Evolutionary conservation across 2,797 vertebrate genomes (phyloP), one percentile per base, ranked within the genome.

Genomic region (Halcyon badia): DNA sequence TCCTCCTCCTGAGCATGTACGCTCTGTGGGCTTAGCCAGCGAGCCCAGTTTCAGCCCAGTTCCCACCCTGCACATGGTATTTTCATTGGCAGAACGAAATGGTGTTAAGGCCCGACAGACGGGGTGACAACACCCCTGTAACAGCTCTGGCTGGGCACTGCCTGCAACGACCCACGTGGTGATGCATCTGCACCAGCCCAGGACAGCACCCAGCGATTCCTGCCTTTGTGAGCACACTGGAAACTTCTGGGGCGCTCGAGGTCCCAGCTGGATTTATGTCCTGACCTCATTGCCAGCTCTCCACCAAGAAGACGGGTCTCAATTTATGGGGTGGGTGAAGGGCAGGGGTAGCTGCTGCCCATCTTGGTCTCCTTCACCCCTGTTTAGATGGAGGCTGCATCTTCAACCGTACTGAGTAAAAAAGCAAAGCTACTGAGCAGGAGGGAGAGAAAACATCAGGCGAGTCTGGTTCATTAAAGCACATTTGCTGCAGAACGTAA

Each of bases 151-250:
- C 22, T 39, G 30, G 83, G 46, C 35, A 61, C 79, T 21, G 58
- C 19, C 65, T 2, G 1, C 5, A 10, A 12, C 1, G 26, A n/a
- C 60, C 16, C 3, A 6, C 2, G 4, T 1, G 7, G 39, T 0
- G 19, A 39, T 21, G 35, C 14, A 21, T 17, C n/a, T 14, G 60
- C 41, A 60, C 3, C 31, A 4, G 15, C 11, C 0, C 0, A 7
- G 6, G 48, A 66, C 7, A 76, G 33, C 83, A 52, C 39, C 42
- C 52, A 70, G 73, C 10, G 10, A 14, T 6, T 21, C 5, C 56
- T 31, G 61, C 37, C 57, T 31, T 31, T 9, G 15, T 3, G 10
- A 9, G 41, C 46, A 42, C 11, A 5, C 51, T 25, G 83, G 25
- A 11, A 4, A 9, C 11, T 24, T 25, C 33, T 3, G 22, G 39